Evolutionary conservation across 2,888 invertebrate genomes (phyloP).

Genomic region (Linnaemya tessellans): DNA sequence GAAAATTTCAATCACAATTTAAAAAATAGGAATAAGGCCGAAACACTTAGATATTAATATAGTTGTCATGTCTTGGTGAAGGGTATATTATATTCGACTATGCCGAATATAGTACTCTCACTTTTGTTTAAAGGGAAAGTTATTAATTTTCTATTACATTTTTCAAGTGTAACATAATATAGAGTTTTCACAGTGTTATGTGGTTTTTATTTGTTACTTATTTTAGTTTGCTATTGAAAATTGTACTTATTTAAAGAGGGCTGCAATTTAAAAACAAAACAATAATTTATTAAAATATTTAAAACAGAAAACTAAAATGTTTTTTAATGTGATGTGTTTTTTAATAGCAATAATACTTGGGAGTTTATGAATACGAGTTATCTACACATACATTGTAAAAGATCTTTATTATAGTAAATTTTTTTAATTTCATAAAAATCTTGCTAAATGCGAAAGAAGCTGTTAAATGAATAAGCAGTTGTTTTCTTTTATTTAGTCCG

Average conservation of each 20-base stretch:
- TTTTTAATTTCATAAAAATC: too few species aligned
- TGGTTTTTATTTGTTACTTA: constrained; percentile 52
- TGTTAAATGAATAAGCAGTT: too few species aligned
- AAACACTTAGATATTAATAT: too few species aligned
- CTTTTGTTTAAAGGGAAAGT: constrained; percentile 6
- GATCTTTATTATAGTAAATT: too few species aligned
- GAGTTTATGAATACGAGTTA: not conserved
- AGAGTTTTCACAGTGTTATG: constrained; percentile 71
- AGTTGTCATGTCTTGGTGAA: too few species aligned
- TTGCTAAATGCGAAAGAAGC: not conserved
- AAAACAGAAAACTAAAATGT: constrained; percentile 14
- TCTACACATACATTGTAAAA: not conserved
- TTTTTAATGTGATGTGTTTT: not conserved
- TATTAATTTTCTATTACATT: constrained; percentile 11
- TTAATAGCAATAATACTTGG: not conserved
- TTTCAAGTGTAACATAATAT: constrained; percentile 35
- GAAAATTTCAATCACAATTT: too few species aligned
- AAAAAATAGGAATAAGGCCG: too few species aligned
- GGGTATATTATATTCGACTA: too few species aligned
- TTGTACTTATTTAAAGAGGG: constrained; percentile 31
- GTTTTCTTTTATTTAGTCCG: too few species aligned
- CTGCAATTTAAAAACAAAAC: constrained; percentile 50
- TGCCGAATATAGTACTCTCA: too few species aligned
- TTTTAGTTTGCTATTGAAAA: constrained; percentile 26
- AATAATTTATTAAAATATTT: constrained; percentile 34